Percentiles rank a stretch among this genome's conserved stretches.
Conservation (phyloP, 2,113 vertebrate genomes). For the Pelusios castaneus region DNA sequence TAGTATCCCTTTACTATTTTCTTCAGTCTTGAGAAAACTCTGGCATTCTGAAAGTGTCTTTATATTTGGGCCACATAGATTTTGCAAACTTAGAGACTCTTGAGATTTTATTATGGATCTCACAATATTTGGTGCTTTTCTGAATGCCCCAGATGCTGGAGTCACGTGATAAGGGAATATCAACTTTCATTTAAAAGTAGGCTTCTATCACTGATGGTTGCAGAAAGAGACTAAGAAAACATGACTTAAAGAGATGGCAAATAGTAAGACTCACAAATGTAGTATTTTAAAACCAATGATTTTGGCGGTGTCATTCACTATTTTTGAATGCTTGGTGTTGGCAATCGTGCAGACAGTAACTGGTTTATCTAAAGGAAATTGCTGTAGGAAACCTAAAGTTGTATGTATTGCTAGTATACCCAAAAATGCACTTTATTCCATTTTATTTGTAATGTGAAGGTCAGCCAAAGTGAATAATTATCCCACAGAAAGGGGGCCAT, state of each 20-base stretch:
- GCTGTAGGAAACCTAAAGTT: neutral
- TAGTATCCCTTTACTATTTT: neutral
- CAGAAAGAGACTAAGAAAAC: neutral
- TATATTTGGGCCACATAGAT: neutral
- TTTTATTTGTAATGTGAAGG: constrained; percentile 22
- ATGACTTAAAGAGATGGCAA: neutral
- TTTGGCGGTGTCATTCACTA: neutral
- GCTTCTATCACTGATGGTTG: neutral
- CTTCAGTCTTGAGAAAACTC: neutral
- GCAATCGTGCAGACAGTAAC: neutral
- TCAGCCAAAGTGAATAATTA: constrained; percentile 41
- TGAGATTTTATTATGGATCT: neutral
- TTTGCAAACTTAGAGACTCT: neutral
- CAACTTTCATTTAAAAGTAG: neutral
- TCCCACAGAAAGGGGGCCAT: neutral
- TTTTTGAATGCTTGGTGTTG: neutral
- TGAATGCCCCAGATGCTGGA: neutral
- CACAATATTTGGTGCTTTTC: neutral
- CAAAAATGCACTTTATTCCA: neutral
- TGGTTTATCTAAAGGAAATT: neutral
- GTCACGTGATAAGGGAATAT: neutral
- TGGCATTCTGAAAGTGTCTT: neutral
- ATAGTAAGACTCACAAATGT: neutral
- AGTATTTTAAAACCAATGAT: neutral
- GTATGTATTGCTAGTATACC: neutral